Percentiles rank a stretch among this genome's conserved stretches.
These are phyloP conservation scores for Drosophila barbarae DNA, from an alignment of 2,888 invertebrate species.

Conservation along the genomic window DNA sequence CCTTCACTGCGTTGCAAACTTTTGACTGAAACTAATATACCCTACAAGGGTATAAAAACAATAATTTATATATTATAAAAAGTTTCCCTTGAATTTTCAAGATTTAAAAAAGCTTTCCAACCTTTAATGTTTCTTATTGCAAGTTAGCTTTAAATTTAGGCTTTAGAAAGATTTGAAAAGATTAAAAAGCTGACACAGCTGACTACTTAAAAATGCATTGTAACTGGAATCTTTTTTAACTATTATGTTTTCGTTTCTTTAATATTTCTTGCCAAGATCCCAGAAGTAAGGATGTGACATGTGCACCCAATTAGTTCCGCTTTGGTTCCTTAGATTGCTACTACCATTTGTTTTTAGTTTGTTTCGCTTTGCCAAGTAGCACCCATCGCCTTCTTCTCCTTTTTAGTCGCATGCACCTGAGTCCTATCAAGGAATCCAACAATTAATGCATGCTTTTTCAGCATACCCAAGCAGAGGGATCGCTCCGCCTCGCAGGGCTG, in stretches of 20 bases:
- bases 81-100: too few species aligned
- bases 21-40: too few species aligned
- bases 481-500: constrained; percentile 84
- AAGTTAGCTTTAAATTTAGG: background rate
- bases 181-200: too few species aligned
- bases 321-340: background rate
- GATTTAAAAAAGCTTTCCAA: too few species aligned
- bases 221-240: too few species aligned
- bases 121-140: background rate
- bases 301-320: background rate
- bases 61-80: too few species aligned
- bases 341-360: constrained; percentile 17
- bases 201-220: too few species aligned
- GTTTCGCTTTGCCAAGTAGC: constrained; percentile 35
- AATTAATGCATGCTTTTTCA: constrained; percentile 41
- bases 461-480: constrained; percentile 80
- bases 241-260: background rate
- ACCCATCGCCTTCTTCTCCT: constrained; percentile 19
- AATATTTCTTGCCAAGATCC: background rate
- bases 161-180: too few species aligned
- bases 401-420: constrained; percentile 14
- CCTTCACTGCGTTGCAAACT: too few species aligned
- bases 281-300: background rate
- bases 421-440: background rate
- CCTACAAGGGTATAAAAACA: too few species aligned